Conservation (phyloP, 2,888 invertebrate genomes). For the Ischnura elegans region DNA sequence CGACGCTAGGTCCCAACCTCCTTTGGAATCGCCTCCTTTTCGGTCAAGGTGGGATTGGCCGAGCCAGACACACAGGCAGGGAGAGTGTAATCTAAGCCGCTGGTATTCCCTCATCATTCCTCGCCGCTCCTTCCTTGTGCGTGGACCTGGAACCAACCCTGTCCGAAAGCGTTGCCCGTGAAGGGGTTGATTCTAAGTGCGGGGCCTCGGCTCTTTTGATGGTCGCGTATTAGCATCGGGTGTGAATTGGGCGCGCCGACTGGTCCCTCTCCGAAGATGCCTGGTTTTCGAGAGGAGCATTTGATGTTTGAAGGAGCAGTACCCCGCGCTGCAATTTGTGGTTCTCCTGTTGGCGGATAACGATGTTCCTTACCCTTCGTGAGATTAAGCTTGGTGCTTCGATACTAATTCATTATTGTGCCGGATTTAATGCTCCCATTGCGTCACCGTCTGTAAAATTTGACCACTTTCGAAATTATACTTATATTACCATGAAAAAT, state of each 20-base stretch:
- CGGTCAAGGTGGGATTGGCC: background rate
- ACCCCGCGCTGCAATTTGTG: too few relatives aligned
- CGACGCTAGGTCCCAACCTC: background rate
- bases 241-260: background rate
- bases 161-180: background rate
- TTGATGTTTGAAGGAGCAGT: too few relatives aligned
- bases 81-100: slow-evolving; percentile 23
- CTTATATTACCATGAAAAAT: too few relatives aligned
- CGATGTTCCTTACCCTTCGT: too few relatives aligned
- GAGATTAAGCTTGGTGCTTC: too few relatives aligned
- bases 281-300: too few relatives aligned
- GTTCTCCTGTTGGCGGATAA: too few relatives aligned
- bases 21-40: background rate
- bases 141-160: background rate
- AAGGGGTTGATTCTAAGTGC: background rate
- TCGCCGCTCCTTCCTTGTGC: background rate
- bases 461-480: too few relatives aligned
- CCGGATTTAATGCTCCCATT: too few relatives aligned
- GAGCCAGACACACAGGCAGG: background rate
- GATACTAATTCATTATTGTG: too few relatives aligned
- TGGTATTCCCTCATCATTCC: background rate
- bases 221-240: background rate
- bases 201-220: background rate
- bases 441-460: too few relatives aligned
- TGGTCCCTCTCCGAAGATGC: too few relatives aligned